Evolutionary conservation across 2,113 vertebrate genomes (phyloP).

Genomic region (Scalopus aquaticus): DNA sequence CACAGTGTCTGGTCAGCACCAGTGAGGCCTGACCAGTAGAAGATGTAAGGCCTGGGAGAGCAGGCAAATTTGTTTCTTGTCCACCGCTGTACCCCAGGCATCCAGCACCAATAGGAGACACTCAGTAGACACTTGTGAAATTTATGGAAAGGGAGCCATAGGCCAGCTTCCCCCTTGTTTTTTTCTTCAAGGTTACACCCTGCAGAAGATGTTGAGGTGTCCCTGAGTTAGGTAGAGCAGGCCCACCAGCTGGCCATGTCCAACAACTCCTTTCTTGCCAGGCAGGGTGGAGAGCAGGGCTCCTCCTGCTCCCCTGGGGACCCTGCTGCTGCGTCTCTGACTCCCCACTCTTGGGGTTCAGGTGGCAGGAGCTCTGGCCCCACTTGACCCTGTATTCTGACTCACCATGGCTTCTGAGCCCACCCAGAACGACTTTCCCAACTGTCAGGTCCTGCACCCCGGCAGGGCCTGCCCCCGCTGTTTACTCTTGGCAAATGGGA

Average conservation of each 20-base stretch:
- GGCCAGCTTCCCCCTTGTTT: neutral
- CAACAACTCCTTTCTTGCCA: neutral
- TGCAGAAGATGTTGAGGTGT: neutral
- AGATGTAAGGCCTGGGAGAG: too few relatives aligned
- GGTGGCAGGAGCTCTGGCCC: neutral
- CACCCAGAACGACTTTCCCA: neutral
- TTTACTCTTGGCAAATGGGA: constrained; percentile 53
- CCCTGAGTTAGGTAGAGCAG: rapidly evolving
- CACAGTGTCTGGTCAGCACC: neutral
- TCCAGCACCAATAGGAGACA: neutral
- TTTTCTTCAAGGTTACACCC: neutral
- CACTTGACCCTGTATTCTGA: neutral
- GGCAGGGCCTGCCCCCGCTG: neutral
- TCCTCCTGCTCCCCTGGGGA: neutral
- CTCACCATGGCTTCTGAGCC: neutral
- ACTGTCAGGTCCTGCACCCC: neutral
- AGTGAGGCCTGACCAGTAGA: rapidly evolving
- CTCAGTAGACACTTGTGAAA: neutral
- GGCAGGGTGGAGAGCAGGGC: neutral
- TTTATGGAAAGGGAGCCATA: neutral
- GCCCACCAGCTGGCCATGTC: neutral
- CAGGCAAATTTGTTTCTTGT: neutral
- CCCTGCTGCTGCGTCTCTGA: neutral
- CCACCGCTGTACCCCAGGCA: neutral
- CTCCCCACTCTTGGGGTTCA: neutral